Conservation (phyloP, 2,888 invertebrate genomes). For the Drosophila dives region DNA sequence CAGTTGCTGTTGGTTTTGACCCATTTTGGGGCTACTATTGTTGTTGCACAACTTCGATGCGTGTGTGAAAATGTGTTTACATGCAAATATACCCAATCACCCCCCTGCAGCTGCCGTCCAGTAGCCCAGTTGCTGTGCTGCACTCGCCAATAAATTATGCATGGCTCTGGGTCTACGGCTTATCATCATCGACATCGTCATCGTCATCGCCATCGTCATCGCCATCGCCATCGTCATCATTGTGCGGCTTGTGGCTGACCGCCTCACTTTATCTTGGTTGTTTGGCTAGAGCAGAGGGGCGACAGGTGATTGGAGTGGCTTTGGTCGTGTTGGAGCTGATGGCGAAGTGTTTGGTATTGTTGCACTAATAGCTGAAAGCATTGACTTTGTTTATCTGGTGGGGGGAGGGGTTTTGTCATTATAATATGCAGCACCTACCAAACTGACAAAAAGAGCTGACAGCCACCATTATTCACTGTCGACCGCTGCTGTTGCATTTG, state of each 20-base stretch:
- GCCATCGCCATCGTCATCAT: constrained; percentile 35
- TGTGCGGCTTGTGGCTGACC: constrained; percentile 56
- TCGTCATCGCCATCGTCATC: constrained; percentile 19
- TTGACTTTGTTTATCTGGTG: constrained; percentile 55
- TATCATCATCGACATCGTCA: constrained; percentile 36
- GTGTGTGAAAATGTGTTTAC: constrained; percentile 75
- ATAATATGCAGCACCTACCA: constrained; percentile 46
- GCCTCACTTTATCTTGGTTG: constrained; percentile 44
- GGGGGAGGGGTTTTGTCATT: constrained; percentile 42
- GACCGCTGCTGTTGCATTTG: constrained; percentile 16
- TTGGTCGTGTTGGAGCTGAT: constrained; percentile 42
- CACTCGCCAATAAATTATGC: constrained; percentile 72
- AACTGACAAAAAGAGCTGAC: constrained; percentile 12
- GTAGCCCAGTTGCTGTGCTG: constrained; percentile 23
- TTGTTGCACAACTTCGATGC: constrained; percentile 57
- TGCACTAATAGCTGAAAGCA: constrained; percentile 68
- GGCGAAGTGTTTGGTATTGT: constrained; percentile 69
- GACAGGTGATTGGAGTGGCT: background rate
- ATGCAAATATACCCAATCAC: constrained; percentile 61
- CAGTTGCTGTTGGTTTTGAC: background rate
- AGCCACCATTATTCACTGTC: constrained; percentile 5
- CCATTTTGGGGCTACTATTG: constrained; percentile 21
- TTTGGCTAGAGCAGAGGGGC: background rate
- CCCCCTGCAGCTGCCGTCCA: constrained; percentile 13
- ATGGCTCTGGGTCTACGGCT: constrained; percentile 39